phyloP scores from a whole-genome alignment of 2,888 invertebrate genomes.

The Pseudanteris insignis region DNA sequence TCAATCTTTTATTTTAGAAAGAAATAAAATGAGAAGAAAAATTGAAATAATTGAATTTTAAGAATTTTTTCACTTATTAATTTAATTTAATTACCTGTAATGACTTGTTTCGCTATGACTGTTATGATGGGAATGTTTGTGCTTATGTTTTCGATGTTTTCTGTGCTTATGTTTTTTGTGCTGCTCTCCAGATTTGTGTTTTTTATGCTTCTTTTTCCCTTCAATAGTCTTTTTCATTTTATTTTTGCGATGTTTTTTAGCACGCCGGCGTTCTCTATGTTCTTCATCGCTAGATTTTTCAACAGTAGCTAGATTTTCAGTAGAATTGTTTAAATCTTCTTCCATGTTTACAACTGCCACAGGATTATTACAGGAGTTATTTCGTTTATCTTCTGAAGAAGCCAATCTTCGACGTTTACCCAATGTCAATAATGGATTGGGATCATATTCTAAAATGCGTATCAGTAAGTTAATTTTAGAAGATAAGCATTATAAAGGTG shows the following conservation, averaged over 20 bases:
- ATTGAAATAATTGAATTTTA: too few species aligned
- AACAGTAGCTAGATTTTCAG: constrained; percentile 39
- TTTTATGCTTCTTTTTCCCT: constrained; percentile 75
- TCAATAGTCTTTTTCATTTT: constrained; percentile 68
- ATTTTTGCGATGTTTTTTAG: constrained; percentile 77
- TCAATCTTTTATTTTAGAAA: too few species aligned
- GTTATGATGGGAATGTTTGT: constrained; percentile 81
- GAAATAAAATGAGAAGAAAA: too few species aligned
- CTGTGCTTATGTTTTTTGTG: constrained; percentile 73
- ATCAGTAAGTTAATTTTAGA: too few species aligned
- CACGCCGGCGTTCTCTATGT: constrained; percentile 72
- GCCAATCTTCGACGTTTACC: constrained; percentile 80
- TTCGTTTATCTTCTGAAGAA: constrained; percentile 70
- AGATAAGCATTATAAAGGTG: too few species aligned
- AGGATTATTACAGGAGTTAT: constrained; percentile 21
- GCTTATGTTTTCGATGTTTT: constrained; percentile 77
- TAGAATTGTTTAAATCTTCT: constrained; percentile 4
- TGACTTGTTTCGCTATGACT: constrained; percentile 77
- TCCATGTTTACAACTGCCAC: constrained; percentile 8
- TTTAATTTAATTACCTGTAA: constrained; percentile 52
- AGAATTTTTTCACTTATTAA: background rate
- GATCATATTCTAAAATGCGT: constrained; percentile 76
- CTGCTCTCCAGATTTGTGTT: constrained; percentile 76
- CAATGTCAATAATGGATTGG: constrained; percentile 79
- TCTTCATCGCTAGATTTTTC: constrained; percentile 46